Base-by-base conservation (phyloP, 2,888 invertebrate genomes). In the Nemoura dubitans region DNA sequence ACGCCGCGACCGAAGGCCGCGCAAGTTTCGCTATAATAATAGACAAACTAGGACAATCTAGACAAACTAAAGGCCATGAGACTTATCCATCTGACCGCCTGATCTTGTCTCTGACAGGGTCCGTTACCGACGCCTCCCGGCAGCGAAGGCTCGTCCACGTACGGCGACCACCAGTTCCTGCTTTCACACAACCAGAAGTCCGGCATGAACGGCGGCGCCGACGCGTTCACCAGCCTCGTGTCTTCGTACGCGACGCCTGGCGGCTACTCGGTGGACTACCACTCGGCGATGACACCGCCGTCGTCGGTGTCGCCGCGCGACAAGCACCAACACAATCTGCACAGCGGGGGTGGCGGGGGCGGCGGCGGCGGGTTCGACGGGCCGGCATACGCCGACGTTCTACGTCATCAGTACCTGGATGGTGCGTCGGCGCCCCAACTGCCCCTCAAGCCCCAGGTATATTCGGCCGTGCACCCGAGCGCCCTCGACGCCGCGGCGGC, bases 241-340 rank as follows among this genome's bases (percentile, higher is more conserved):
- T 93, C 93, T 14, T 93, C 93, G 0, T 94, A 94, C 88, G 90
- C 92, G 0, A 91, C 91, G n/a, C 91, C 91, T 5, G 91, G 92
- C 42, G 86, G 88, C 87, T 95, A 95, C 89, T 94, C 95, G 77
- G 88, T 88, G n/a, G 97, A 97, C 90, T 97, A 97, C 90, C 98
- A 98, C 91, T 96, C 97, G 77, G 97, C 97, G 83, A 98, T 98
- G 97, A 98, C 98, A 3, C 98, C 98, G 86, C 98, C 98, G 85
- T 97, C 98, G n/a, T 98, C 98, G 2, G 98, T 98, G 0, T 98
- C 98, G 5, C 98, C 98, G 0, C 94, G 98, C 88, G 98, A 98
- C 90, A 97, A 95, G 89, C 95, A 92, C 91, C 94, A 93, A 91
- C 96, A 94, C 89, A 95, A 95, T 89, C 91, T 92, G 87, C 93